Percentiles rank a stretch among this genome's conserved stretches.
Conservation (phyloP, 2,113 vertebrate genomes). For the Catharus fuscescens region DNA sequence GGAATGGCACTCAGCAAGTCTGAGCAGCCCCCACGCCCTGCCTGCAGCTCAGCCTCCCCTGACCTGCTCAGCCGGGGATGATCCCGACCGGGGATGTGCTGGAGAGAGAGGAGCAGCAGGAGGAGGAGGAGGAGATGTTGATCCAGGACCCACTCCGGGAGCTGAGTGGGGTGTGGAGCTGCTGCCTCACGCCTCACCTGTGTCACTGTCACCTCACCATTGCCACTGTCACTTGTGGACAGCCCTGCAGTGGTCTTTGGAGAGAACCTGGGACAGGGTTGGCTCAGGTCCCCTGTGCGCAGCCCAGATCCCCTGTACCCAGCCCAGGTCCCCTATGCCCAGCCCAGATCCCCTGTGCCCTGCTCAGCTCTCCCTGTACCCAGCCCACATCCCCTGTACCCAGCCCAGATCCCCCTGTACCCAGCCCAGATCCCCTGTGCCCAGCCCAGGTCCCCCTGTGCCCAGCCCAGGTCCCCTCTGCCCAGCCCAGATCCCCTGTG, state of each 20-base stretch:
- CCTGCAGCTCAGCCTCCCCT: neutral
- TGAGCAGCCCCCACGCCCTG: neutral
- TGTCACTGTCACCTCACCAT: too few relatives aligned
- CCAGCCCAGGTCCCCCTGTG: too few relatives aligned
- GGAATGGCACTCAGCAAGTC: neutral
- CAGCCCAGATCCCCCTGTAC: too few relatives aligned
- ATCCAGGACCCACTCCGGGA: neutral
- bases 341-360: neutral
- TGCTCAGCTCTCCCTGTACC: too few relatives aligned
- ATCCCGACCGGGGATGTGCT: neutral
- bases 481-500: too few relatives aligned
- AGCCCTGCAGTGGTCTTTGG: neutral
- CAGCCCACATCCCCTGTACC: too few relatives aligned
- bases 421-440: too few relatives aligned
- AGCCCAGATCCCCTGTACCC: too few relatives aligned
- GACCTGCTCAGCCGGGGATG: neutral
- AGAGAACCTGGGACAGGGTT: neutral
- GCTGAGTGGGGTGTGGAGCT: fast-evolving
- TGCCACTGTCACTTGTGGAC: neutral
- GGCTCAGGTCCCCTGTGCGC: too few relatives aligned
- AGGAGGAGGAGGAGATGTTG: neutral
- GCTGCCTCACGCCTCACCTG: neutral
- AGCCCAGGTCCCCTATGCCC: too few relatives aligned
- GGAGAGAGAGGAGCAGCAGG: neutral
- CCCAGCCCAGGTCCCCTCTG: too few relatives aligned